Evolutionary conservation across 2,888 invertebrate genomes (phyloP).

Genomic region (Eledona agricola): DNA sequence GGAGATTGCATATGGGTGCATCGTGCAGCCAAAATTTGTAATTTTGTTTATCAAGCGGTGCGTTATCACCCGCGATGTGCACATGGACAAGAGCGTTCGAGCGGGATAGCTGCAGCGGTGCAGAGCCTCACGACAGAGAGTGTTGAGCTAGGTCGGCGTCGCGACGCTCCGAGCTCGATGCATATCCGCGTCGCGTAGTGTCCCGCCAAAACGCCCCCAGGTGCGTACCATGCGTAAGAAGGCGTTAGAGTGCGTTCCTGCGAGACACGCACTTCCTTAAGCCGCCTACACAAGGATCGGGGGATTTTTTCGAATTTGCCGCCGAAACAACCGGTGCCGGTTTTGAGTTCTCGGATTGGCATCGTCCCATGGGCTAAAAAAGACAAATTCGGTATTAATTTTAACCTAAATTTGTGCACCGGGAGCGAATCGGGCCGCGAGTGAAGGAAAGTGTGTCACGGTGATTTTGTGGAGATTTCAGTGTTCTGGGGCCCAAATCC

Average conservation of each 20-base stretch:
- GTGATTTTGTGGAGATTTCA: not conserved
- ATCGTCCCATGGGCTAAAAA: too few species aligned
- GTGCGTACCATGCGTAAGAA: slow-evolving; percentile 45
- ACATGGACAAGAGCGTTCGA: slow-evolving; percentile 40
- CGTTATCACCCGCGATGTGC: slow-evolving; percentile 31
- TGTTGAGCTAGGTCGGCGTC: slow-evolving; percentile 64
- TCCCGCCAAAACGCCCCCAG: slow-evolving; percentile 50
- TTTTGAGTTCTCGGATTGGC: too few species aligned
- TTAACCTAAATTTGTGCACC: too few species aligned
- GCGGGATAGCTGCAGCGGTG: slow-evolving; percentile 52
- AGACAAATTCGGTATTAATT: too few species aligned
- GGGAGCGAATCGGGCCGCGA: too few species aligned
- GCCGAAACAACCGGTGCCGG: slow-evolving; percentile 5
- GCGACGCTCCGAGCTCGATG: slow-evolving; percentile 55
- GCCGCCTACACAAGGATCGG: not conserved
- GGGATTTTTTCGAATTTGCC: slow-evolving; percentile 14
- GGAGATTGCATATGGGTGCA: too few species aligned
- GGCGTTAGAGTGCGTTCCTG: slow-evolving; percentile 24
- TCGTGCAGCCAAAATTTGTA: slow-evolving; percentile 3
- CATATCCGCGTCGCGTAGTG: slow-evolving; percentile 54
- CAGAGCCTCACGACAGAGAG: slow-evolving; percentile 60
- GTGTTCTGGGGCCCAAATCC: not conserved
- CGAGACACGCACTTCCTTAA: not conserved
- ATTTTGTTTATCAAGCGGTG: slow-evolving; percentile 26
- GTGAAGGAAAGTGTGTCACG: slow-evolving; percentile 1